Evolutionary conservation across 1,140 invertebrate species (phyloP), one percentile per base, ranked within the genome.

Genomic region (Lordiphosa clarofinis): DNA sequence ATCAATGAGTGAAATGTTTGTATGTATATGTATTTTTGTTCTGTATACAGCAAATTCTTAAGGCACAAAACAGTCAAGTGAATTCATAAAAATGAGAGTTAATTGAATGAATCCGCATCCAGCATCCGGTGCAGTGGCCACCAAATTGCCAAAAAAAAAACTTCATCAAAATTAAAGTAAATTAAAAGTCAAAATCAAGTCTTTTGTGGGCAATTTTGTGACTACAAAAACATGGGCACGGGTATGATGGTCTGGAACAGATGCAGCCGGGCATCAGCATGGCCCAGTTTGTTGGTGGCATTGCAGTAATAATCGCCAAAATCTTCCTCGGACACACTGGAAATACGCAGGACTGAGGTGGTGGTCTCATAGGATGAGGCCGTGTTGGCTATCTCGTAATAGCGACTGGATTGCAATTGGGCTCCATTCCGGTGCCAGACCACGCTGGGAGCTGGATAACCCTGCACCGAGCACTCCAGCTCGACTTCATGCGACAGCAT

Each of bases 401-500:
- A 93, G 42, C 94, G 93, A 89, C 94, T 94, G 44, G 95, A 95
- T 0, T 92, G 92, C 6, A 96, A 68, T 48, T 92, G 90, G 12
- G 91, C 82, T 12, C 92, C 92, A 70, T 95, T 94, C 65, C 95
- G 94, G 8, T 92, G 72, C 95, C 95, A 96, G 3, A 91, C 89
- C 3, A 96, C 94, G 0, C 93, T 92, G 3, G 95, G 94, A 10
- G 94, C 93, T 24, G 95, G 95, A 88, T 95, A 96, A 0, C 94
- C 94, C 81, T 95, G 94, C 0, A 96, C 92, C 55, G 94, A 93
- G 86, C 95, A 96, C 71, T 95, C 94, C 35, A 96, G 79, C 86
- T 96, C 94, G 91, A 94, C 94, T 58, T 95, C 92, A 72, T 94
- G 95, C 42, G 94, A 93, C 1, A 96, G 68, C 38, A 95, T 94